Conservation (phyloP, 2,797 vertebrate species). For the Poecilia picta region DNA sequence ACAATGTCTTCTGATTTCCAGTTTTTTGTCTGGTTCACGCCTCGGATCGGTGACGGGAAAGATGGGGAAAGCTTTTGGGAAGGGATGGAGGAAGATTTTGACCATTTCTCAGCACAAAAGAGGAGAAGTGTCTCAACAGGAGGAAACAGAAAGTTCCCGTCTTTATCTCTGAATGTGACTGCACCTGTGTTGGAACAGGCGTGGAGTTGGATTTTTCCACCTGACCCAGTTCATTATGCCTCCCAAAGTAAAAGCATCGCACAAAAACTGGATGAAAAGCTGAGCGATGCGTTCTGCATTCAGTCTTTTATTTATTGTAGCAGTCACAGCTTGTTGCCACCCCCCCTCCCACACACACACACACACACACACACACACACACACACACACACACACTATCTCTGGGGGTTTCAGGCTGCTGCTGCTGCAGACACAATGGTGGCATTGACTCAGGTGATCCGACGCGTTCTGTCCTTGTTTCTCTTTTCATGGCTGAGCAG, state of each 20-base stretch:
- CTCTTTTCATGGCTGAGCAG: constrained; percentile 68
- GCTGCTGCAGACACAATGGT: constrained; percentile 69
- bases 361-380: constrained; percentile 15
- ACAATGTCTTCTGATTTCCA: constrained; percentile 37
- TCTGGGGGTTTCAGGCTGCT: constrained; percentile 55
- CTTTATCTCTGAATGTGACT: constrained; percentile 41
- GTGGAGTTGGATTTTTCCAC: constrained; percentile 24
- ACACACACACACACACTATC: constrained; percentile 28
- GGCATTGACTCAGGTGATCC: constrained; percentile 79
- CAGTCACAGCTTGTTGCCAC: constrained; percentile 71
- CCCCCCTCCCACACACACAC: constrained; percentile 20
- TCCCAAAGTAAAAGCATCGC: constrained; percentile 46
- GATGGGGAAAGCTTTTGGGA: constrained; percentile 3
- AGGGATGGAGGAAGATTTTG: constrained; percentile 6
- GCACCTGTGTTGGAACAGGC: constrained; percentile 50
- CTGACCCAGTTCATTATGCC: constrained; percentile 33
- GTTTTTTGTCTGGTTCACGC: constrained; percentile 21
- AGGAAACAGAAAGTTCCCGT: constrained; percentile 11
- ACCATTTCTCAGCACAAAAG: constrained; percentile 23
- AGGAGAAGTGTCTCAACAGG: constrained; percentile 3
- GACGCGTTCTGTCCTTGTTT: constrained; percentile 62
- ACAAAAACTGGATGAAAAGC: constrained; percentile 52
- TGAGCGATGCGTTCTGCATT: constrained; percentile 65
- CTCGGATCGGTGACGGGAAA: constrained; percentile 6
- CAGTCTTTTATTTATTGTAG: constrained; percentile 69